These are phyloP conservation scores for Leptopilina myrica DNA, from an alignment of 2,888 invertebrate genomes.

Conservation along the genomic window DNA sequence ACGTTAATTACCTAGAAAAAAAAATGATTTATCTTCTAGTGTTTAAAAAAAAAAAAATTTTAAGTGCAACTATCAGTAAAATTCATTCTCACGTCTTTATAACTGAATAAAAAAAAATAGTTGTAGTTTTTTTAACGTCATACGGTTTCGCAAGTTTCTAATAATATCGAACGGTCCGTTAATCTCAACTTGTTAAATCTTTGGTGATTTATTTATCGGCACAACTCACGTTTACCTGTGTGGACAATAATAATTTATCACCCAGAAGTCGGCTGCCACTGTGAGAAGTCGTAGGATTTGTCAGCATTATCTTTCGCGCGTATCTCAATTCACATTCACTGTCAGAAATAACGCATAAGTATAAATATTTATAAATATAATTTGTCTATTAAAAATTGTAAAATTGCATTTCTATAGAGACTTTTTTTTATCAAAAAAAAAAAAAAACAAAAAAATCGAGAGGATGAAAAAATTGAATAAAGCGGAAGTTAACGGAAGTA, in stretches of 20 bases:
- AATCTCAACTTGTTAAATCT: constrained; percentile 33
- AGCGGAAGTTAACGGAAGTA: too few species aligned
- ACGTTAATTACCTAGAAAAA: too few species aligned
- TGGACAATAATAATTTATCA: constrained; percentile 43
- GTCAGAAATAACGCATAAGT: not conserved
- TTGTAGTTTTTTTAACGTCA: not conserved
- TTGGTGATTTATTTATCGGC: constrained; percentile 44
- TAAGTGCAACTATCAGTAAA: too few species aligned
- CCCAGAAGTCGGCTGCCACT: constrained; percentile 33
- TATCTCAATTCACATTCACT: constrained; percentile 45
- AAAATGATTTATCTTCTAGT: too few species aligned
- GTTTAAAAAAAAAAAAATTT: too few species aligned
- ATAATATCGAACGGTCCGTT: constrained; percentile 21
- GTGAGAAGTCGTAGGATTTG: constrained; percentile 43
- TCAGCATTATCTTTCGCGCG: constrained; percentile 45
- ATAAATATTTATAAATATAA: too few species aligned
- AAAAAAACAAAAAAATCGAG: too few species aligned
- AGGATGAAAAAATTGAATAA: too few species aligned
- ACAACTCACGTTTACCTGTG: not conserved
- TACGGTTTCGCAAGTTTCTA: not conserved
- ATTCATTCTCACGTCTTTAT: not conserved
- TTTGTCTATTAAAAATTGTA: too few species aligned
- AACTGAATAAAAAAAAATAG: not conserved
- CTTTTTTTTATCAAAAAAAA: too few species aligned
- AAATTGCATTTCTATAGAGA: too few species aligned